Percentiles rank a stretch among this genome's conserved stretches.
Conservation (phyloP, 92 coral and sea anemone genomes). For the Scolanthus callimorphus region DNA sequence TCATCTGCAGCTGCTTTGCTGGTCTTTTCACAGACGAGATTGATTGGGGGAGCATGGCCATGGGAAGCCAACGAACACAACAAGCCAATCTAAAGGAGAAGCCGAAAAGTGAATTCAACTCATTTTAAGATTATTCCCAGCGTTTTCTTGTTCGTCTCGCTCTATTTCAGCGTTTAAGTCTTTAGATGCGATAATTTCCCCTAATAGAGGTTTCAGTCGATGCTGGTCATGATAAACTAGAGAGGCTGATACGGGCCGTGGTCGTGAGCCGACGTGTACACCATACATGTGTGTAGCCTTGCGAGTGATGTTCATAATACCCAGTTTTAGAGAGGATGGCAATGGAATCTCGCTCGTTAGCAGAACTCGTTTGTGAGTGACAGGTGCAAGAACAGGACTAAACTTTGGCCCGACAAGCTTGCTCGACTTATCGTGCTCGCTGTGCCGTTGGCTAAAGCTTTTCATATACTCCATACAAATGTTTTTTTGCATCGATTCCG, state of each 20-base stretch:
- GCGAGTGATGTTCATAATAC: not conserved
- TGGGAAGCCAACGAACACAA: no score
- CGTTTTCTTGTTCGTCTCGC: constrained; percentile 1
- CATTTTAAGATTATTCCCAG: no score
- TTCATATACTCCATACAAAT: constrained; percentile 3
- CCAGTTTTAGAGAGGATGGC: not conserved
- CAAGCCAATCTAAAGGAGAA: no score
- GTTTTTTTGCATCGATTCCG: not conserved
- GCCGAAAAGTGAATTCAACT: no score
- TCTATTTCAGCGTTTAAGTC: constrained; percentile 3
- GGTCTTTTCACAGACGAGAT: no score
- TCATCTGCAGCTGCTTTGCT: no score
- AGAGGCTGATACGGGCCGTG: not conserved
- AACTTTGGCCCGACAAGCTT: not conserved
- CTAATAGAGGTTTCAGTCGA: not conserved
- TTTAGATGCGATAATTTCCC: not conserved
- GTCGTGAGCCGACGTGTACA: not conserved
- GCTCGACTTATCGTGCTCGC: not conserved
- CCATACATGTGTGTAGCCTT: not conserved
- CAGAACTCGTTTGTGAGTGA: not conserved
- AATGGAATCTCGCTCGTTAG: not conserved
- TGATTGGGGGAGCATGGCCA: no score
- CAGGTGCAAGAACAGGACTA: not conserved
- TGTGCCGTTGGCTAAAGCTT: not conserved
- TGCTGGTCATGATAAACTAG: not conserved